phyloP scores from a whole-genome alignment of 2,797 vertebrate genomes.

The Ceryle rudis region DNA sequence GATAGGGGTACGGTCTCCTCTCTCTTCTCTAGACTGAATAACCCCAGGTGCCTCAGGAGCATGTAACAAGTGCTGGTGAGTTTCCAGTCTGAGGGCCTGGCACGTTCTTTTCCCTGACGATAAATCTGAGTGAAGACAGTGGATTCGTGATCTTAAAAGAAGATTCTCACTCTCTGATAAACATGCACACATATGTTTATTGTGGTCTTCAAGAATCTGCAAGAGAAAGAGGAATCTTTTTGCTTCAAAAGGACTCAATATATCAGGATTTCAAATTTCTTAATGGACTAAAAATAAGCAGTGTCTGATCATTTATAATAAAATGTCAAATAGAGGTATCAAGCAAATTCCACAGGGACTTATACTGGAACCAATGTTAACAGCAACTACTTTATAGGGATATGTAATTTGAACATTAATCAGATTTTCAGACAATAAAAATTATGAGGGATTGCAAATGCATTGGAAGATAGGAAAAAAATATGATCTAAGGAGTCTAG shows the following conservation, averaged over 20 bases:
- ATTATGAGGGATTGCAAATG: slow-evolving; percentile 35
- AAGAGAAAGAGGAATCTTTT: neutral
- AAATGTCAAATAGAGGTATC: neutral
- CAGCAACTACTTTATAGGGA: neutral
- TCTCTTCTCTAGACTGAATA: no score
- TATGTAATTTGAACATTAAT: slow-evolving; percentile 39
- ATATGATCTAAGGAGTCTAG: slow-evolving; percentile 35
- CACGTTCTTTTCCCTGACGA: neutral
- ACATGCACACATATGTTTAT: neutral
- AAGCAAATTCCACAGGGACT: neutral
- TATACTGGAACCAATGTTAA: neutral
- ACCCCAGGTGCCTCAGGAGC: neutral
- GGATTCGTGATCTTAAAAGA: neutral
- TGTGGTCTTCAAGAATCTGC: neutral
- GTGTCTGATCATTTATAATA: neutral
- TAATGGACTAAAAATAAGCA: neutral
- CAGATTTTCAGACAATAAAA: slow-evolving; percentile 52
- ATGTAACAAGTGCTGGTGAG: neutral
- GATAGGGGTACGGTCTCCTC: no score
- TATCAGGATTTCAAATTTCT: neutral
- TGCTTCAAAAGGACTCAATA: neutral
- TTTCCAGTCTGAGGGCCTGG: neutral
- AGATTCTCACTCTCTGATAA: neutral
- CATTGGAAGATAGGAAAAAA: neutral
- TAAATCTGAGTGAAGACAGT: neutral